These are phyloP conservation scores for Zoanthus sociatus DNA, from an alignment of 92 coral and sea anemone species.

Conservation along the genomic window DNA sequence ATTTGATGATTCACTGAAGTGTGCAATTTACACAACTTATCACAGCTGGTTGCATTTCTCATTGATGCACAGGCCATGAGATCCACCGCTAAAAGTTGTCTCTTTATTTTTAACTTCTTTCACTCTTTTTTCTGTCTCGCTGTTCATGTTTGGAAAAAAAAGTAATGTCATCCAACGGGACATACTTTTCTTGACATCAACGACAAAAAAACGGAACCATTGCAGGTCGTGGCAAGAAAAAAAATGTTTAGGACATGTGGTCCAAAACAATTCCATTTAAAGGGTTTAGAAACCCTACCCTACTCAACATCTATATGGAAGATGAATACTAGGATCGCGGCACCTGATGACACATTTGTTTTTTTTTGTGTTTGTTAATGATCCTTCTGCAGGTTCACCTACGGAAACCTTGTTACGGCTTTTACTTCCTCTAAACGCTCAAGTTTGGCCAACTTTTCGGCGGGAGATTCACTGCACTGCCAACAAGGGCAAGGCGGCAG, in stretches of 20 bases:
- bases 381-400: slow-evolving; percentile 30
- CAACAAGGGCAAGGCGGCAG: not conserved
- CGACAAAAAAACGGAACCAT: too few species aligned
- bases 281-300: too few species aligned
- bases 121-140: not conserved
- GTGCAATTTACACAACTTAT: too few species aligned
- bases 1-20: too few species aligned
- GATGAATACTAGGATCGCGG: not conserved
- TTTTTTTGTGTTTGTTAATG: not conserved
- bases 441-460: not conserved
- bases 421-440: not conserved
- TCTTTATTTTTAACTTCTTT: not conserved
- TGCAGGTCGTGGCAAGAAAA: too few species aligned
- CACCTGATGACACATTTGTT: not conserved
- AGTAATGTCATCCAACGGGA: not conserved
- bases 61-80: slow-evolving; percentile 27
- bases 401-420: slow-evolving; percentile 8
- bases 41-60: slow-evolving; percentile 31
- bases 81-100: slow-evolving; percentile 1
- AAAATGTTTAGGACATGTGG: too few species aligned
- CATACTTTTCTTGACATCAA: too few species aligned
- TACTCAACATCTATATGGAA: too few species aligned
- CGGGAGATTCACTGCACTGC: not conserved
- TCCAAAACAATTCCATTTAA: too few species aligned
- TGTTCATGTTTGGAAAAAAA: not conserved